Base-by-base conservation (phyloP, 2,113 vertebrate species). In the Triplophysa rosa region DNA sequence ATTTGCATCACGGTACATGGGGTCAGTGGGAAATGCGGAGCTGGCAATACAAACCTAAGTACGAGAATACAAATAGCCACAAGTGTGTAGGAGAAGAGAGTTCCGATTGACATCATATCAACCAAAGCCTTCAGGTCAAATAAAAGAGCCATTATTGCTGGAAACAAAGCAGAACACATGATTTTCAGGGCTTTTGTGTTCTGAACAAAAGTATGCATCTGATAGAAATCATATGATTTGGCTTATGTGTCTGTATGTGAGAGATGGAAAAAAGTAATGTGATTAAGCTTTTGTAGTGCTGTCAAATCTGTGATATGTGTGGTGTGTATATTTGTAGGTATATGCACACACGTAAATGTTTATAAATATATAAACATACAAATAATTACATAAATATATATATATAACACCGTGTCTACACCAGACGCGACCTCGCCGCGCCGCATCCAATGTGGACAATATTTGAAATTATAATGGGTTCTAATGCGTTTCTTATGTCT, bases 101-200 rank as follows among this genome's bases (percentile, higher is more conserved):
- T 96, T 64, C 94, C 91, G 0, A 96, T 94, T 67, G 95, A 97
- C 94, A 96, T 95, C 86, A 93, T 90, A 59, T 96, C 93, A 79
- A 96, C 93, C 85, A 96, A 86, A 2, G 93, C 91, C 26, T 94
- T 94, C 90, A 96, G 87, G 81, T 96, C 91, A 1, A 96, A 95
- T 47, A 96, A 86, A 77, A 96, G 86, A 40, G 95, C 91, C 93
- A 96, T 93, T 77, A 95, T 82, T 78, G 94, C 95, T 96, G 79
- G 0, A 11, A 67, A 85, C 14, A 52, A 84, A 63, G 76, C 37
- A 81, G 12, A 88, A 13, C 11, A 13, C 42, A 77, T 8, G 17
- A 58, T 67, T 63, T 47, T 40, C 13, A 45, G 6, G 42, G 11
- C 82, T 80, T 83, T 82, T 80, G n/a, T 80, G 14, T 71, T 69